phyloP scores from a whole-genome alignment of 2,888 invertebrate genomes.

The Megastigmus dorsalis region DNA sequence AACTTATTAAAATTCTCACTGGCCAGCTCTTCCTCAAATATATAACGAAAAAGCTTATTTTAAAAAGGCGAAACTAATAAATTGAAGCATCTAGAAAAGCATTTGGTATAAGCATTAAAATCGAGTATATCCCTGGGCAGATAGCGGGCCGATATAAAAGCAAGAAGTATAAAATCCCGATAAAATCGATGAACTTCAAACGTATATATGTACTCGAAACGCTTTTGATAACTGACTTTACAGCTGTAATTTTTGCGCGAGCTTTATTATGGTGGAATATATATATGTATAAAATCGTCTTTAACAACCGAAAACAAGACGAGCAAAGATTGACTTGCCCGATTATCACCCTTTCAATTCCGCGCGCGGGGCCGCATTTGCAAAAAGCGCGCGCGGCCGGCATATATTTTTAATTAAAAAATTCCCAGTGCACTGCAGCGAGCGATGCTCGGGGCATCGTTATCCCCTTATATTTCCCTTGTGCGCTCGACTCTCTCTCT shows the following conservation, averaged over 20 bases:
- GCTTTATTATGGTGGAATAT: conserved; percentile 23
- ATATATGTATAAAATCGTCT: conserved; percentile 34
- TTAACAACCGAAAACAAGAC: conserved; percentile 20
- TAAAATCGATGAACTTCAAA: conserved; percentile 18
- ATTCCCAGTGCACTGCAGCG: not conserved
- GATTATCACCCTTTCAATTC: conserved; percentile 40
- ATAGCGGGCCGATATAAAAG: too few species aligned
- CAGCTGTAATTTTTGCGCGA: conserved; percentile 17
- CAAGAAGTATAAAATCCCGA: not conserved
- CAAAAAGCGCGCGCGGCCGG: not conserved
- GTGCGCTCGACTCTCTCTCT: too few species aligned
- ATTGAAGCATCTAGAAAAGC: too few species aligned
- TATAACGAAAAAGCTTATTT: too few species aligned
- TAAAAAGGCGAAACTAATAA: too few species aligned
- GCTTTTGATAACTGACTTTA: conserved; percentile 9
- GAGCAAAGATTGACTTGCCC: conserved; percentile 18
- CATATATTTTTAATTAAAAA: conserved; percentile 47
- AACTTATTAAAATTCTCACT: too few species aligned
- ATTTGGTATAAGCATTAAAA: too few species aligned
- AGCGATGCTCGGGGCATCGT: not conserved
- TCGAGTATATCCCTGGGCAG: too few species aligned
- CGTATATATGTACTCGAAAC: conserved; percentile 4
- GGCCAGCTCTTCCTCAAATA: too few species aligned
- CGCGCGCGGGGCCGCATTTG: not conserved
- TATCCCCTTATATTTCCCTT: too few species aligned